Base-by-base conservation (phyloP, 2,888 invertebrate species). In the Xestoiulus laeticollis region DNA sequence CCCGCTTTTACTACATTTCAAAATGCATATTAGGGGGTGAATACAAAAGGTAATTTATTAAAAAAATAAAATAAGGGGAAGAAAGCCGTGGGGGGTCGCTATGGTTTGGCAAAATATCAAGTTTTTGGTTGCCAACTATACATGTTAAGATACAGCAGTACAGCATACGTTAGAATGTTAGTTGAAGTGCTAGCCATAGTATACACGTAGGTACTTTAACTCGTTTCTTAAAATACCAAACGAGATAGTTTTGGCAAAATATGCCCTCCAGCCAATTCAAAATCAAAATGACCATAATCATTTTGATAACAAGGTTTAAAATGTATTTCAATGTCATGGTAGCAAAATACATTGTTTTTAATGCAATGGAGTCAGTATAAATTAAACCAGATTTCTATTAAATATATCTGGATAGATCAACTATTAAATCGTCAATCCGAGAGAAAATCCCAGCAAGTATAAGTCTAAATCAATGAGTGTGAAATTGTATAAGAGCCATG, bases 11-110 rank as follows among this genome's bases (percentile, higher is more conserved):
- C 26, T 26, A n/a, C 68, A 26, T 12, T 68, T 8, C 10, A 26
- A 59, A 59, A 59, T 59, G 59, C 59, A 26, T 68, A 68, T 68
- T 68, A n/a, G 26, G 26, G 12, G 68, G 68, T 68, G 68, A 68
- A 68, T 26, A 68, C 26, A 68, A 68, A 68, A 14, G 26, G 68
- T 26, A 68, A 68, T 26, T 68, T 68, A 68, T 68, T 26, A 26
- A 68, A 48, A 68, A 26, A 68, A n/a, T n/a, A n/a, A n/a, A 68
- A 3, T 26, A 26, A 68, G 26, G 68, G 68, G n/a, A 68, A 68
- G n/a, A 68, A 68, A 10, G 26, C n/a, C 6, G 12, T 10, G 26
- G 68, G n/a, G 68, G 68, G 68, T 68, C 68, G 26, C 68, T 12
- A 68, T 14, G 5, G n/a, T 68, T 68, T 68, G 68, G 68, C 68